Evolutionary conservation across 2,797 vertebrate species (phyloP).

Genomic region (Amblyopsis hoosieri): DNA sequence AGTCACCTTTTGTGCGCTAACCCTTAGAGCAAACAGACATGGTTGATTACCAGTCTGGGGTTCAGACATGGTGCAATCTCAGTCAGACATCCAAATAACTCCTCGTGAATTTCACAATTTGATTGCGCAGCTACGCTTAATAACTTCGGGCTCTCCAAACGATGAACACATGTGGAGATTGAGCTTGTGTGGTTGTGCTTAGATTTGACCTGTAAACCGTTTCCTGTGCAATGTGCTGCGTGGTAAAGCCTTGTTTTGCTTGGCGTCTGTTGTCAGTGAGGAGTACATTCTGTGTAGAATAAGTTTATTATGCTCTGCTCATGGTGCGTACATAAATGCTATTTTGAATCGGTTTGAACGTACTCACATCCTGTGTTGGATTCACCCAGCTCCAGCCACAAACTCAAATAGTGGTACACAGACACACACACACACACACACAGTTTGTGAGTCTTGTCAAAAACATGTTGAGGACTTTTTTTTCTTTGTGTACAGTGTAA

Average conservation of each 20-base stretch:
- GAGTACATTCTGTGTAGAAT: constrained; percentile 41
- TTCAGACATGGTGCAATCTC: constrained; percentile 53
- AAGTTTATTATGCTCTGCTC: constrained; percentile 36
- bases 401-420: no score
- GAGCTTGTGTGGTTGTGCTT: constrained; percentile 26
- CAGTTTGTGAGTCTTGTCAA: no score
- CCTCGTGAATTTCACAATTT: constrained; percentile 56
- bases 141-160: constrained; percentile 19
- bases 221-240: constrained; percentile 15
- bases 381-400: no score
- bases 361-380: no score
- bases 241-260: constrained; percentile 34
- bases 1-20: constrained; percentile 23
- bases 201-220: constrained; percentile 29
- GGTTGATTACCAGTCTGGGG: constrained; percentile 51
- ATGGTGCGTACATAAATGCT: neutral
- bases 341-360: no score
- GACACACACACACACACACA: neutral
- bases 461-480: no score
- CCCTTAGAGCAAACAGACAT: constrained; percentile 48
- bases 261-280: constrained; percentile 46
- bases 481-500: no score
- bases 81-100: constrained; percentile 55
- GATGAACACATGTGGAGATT: constrained; percentile 8
- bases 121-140: constrained; percentile 39